Evolutionary conservation across 2,888 invertebrate species (phyloP).

Genomic region (Teleogryllus oceanicus): DNA sequence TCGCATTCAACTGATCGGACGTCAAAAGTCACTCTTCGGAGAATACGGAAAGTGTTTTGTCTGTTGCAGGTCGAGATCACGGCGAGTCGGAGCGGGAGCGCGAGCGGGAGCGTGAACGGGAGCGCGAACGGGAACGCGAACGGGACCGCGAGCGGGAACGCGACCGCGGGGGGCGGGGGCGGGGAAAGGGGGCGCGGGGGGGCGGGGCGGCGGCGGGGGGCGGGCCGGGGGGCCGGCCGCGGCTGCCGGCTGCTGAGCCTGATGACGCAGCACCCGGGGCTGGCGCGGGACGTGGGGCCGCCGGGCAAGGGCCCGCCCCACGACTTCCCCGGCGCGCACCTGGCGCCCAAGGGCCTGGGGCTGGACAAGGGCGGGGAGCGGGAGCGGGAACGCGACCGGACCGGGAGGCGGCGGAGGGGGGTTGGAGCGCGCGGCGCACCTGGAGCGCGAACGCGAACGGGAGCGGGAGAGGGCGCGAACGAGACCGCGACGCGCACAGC

Average conservation of each 20-base stretch:
- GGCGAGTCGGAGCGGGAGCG: slow-evolving; percentile 30
- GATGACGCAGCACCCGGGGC: neutral
- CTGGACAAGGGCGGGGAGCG: neutral
- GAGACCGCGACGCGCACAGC: slow-evolving; percentile 21
- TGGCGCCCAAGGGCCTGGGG: slow-evolving; percentile 25
- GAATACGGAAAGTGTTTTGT: neutral
- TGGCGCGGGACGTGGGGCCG: slow-evolving; percentile 40
- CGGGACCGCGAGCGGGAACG: slow-evolving; percentile 33
- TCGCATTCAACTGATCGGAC: too few relatives aligned
- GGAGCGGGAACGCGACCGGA: slow-evolving; percentile 24
- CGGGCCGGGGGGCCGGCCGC: slow-evolving; percentile 25
- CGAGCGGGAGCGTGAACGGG: slow-evolving; percentile 34
- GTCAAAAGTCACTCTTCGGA: neutral
- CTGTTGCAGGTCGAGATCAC: slow-evolving; percentile 32
- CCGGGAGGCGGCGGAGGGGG: slow-evolving; percentile 32
- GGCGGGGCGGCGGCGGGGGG: neutral
- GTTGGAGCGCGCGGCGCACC: slow-evolving; percentile 46
- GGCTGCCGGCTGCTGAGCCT: slow-evolving; percentile 35
- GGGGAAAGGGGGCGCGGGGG: neutral
- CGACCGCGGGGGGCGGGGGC: slow-evolving; percentile 27
- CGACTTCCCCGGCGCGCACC: slow-evolving; percentile 20
- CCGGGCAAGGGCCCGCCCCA: slow-evolving; percentile 36
- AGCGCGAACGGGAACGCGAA: slow-evolving; percentile 12
- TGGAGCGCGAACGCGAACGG: slow-evolving; percentile 44
- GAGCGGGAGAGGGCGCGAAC: slow-evolving; percentile 28